Evolutionary conservation across 2,797 vertebrate species (phyloP), one percentile per base, ranked within the genome.

Genomic region (Poecile montanus): DNA sequence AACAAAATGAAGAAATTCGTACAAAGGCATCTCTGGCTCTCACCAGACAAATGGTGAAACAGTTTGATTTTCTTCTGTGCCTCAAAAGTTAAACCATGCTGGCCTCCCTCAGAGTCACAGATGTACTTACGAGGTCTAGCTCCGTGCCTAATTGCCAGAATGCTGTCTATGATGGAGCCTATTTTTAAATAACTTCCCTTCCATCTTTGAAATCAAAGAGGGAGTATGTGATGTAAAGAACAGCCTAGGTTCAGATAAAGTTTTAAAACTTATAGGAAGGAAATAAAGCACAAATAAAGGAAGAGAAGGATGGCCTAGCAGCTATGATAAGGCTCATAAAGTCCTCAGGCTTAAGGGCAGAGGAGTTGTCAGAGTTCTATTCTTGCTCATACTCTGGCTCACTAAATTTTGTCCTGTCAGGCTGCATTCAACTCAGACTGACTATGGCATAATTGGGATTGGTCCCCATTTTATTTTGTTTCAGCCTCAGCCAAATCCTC

Each of bases 161-260:
- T 0, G 0, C 40, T 80, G 67, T 25, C 87, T 77, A 85, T 32
- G 40, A 75, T 45, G 56, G 63, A 89, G 67, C 58, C 92, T 94
- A 85, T 93, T 96, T 96, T 94, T 95, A 96, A 95, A 93, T 93
- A 92, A 93, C 92, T 94, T 93, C 92, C 92, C 93, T 91, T 94
- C 94, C 62, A 42, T 94, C 85, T 95, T 84, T 90, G 87, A 96
- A 95, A 96, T 96, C 94, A 95, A 96, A 96, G 96, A 66, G 26
- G 51, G 76, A 75, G 48, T 89, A 60, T 95, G 89, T 62, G 87
- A 91, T 91, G 36, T 70, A 63, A 89, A 81, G 82, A 94, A 42
- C 58, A 92, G 91, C 16, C 58, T 67, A 92, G 51, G 82, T 92
- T 86, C 94, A 94, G 87, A 95, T 60, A 94, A 94, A 92, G 87